A percentile compares a stretch with the other conserved stretches of the same genome.
Conservation (phyloP, 2,113 vertebrate genomes). For the Noturus placidus region DNA sequence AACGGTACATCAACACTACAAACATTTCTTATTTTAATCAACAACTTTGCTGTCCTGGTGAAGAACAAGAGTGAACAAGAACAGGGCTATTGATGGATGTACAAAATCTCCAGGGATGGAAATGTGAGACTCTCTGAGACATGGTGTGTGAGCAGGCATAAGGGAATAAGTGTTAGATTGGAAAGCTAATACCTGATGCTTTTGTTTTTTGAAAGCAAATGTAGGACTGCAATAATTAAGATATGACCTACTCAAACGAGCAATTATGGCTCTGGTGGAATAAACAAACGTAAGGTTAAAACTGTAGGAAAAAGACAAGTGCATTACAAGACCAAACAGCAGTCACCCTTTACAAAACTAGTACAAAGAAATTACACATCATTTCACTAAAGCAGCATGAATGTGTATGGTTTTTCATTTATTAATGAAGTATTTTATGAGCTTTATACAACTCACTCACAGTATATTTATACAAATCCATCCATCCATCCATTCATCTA, state of each 20-base stretch:
- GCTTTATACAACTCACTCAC: not conserved
- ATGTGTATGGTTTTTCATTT: not conserved
- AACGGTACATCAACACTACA: slow-evolving; percentile 7
- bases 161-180: slow-evolving; percentile 39
- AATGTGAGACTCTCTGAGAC: slow-evolving; percentile 11
- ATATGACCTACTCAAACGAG: slow-evolving; percentile 20
- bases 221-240: slow-evolving; percentile 35
- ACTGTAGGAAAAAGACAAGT: not conserved
- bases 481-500: not conserved
- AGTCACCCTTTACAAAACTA: not conserved
- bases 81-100: not conserved
- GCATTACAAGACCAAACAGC: not conserved
- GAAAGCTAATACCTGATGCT: slow-evolving; percentile 31
- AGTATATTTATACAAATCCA: not conserved
- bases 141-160: slow-evolving; percentile 23
- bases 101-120: slow-evolving; percentile 32
- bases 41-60: slow-evolving; percentile 22
- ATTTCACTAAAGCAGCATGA: not conserved
- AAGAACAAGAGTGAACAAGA: slow-evolving; percentile 24
- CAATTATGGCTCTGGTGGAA: not conserved
- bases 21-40: slow-evolving; percentile 36
- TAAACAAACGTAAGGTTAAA: slow-evolving; percentile 13
- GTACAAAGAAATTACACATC: not conserved
- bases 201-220: slow-evolving; percentile 47
- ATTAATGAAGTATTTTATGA: not conserved